Conservation (phyloP, 1,140 invertebrate genomes). For the Drosophila micromelanica region DNA sequence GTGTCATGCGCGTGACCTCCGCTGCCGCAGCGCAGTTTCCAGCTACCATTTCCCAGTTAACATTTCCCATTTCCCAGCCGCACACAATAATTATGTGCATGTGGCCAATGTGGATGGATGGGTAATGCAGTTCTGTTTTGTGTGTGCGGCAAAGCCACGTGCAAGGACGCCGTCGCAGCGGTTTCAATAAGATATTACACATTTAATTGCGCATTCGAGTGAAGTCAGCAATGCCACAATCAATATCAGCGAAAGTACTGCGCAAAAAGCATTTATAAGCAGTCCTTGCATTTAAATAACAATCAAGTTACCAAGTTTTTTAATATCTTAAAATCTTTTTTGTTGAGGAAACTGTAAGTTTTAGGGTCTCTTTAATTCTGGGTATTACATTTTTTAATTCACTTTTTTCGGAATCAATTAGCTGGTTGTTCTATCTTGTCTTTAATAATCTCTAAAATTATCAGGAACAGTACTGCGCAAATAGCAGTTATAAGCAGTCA, state of each 20-base stretch:
- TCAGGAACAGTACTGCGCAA: too few species aligned
- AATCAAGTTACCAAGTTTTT: too few species aligned
- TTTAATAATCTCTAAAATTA: too few species aligned
- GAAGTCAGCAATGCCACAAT: conserved; percentile 33
- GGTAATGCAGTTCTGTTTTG: conserved; percentile 25
- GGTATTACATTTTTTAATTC: too few species aligned
- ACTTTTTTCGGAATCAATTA: too few species aligned
- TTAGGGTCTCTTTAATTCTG: too few species aligned
- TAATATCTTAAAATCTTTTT: too few species aligned
- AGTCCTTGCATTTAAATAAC: background rate
- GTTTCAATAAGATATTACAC: conserved; percentile 40
- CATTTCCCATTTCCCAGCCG: too few species aligned
- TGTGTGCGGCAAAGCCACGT: conserved; percentile 35
- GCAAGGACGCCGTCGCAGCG: conserved; percentile 33
- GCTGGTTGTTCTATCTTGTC: too few species aligned
- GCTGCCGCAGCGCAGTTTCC: background rate
- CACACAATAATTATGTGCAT: conserved; percentile 47
- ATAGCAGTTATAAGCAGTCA: too few species aligned
- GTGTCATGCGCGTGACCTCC: conserved; percentile 38
- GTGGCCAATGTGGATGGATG: conserved; percentile 36
- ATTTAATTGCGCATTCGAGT: conserved; percentile 49
- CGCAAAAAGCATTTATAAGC: background rate
- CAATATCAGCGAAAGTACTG: conserved; percentile 6
- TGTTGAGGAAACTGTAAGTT: too few species aligned
- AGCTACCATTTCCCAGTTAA: background rate